Evolutionary conservation across 2,797 vertebrate genomes (phyloP), one percentile per base, ranked within the genome.

Genomic region (Lophotriccus pileatus): DNA sequence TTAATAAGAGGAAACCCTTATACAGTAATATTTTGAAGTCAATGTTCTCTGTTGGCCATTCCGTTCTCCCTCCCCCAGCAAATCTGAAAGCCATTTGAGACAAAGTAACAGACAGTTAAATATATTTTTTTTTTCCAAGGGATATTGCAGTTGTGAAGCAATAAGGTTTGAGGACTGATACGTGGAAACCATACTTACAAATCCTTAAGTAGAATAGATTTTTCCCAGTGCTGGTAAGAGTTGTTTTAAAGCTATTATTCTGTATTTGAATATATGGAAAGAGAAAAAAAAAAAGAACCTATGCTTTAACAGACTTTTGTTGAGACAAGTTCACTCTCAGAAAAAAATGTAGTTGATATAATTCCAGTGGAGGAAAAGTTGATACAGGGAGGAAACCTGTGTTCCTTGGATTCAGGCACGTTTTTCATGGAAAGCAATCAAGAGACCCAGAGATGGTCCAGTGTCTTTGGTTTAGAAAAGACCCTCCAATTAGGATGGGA

Each of bases 11-110:
- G 95, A 95, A 97, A 95, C 87, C 93, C 93, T 97, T 94, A 93
- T 78, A 87, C 95, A 94, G 96, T 97, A 28, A 96, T 83, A 89
- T 96, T 97, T 96, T 91, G 90, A 98, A 97, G 97, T 97, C 89
- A 90, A 85, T 97, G 97, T 97, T 97, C 95, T 97, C 87, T 96
- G 18, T 95, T 96, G 96, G 96, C 94, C 87, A 91, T 95, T 95
- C 88, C 52, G 60, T 96, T 96, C 94, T 96, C 95, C 90, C 93
- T 93, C 92, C 87, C 94, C 82, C 89, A 68, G 87, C 91, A 94
- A 95, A 96, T 84, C 91, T 94, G 92, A 97, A 97, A 98, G 97
- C 98, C 97, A 97, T 97, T 97, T 92, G 94, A 96, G 95, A 94
- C 97, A 96, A 96, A 96, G 97, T 95, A 95, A 95, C 96, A 97